These are phyloP conservation scores for Pandion haliaetus DNA, from an alignment of 2,113 vertebrate genomes.

Conservation along the genomic window DNA sequence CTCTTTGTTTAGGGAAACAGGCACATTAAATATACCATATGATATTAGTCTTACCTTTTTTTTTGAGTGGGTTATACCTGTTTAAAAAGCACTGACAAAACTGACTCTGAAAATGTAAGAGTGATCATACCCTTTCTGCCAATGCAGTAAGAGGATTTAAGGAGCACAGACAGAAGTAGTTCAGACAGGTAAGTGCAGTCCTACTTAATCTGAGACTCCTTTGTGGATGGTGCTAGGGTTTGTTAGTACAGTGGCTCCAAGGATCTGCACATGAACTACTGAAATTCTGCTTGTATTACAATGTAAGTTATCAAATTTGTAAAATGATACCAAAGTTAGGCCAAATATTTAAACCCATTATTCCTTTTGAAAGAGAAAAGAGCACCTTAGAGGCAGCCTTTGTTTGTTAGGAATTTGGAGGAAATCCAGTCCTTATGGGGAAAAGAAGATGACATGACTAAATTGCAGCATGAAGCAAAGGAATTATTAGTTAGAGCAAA, in stretches of 20 bases:
- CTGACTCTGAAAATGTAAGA: background rate
- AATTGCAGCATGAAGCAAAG: background rate
- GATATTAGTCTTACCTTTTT: background rate
- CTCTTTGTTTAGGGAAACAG: background rate
- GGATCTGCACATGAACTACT: background rate
- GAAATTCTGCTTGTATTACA: background rate
- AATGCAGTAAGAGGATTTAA: background rate
- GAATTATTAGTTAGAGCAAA: background rate
- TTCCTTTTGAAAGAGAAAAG: background rate
- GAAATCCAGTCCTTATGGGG: background rate
- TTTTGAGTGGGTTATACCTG: accelerated
- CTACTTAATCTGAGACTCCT: background rate
- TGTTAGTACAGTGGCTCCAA: background rate
- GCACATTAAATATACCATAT: accelerated
- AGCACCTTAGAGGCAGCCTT: background rate
- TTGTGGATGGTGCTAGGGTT: background rate
- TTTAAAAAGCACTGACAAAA: background rate
- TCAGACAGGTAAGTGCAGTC: background rate
- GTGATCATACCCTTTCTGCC: background rate
- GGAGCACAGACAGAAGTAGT: background rate
- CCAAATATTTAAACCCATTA: background rate
- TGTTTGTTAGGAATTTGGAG: background rate
- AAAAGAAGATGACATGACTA: background rate
- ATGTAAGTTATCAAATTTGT: background rate
- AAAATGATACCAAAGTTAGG: background rate